phyloP scores from a whole-genome alignment of 2,113 vertebrate genomes.

The Tragelaphus strepsiceros region DNA sequence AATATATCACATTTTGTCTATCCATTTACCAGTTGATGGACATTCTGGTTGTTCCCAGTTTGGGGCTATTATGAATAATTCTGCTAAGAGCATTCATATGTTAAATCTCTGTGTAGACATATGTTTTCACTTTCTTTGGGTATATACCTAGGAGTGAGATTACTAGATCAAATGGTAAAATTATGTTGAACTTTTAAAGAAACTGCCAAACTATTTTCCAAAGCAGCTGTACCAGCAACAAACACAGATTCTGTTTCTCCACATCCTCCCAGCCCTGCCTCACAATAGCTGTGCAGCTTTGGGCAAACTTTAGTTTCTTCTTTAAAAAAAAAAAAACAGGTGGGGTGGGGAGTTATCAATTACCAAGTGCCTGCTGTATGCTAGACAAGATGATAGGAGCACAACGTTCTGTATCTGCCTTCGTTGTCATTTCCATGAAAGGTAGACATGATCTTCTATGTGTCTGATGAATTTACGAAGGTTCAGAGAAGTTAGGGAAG shows the following conservation, averaged over 20 bases:
- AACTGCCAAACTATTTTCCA: background rate
- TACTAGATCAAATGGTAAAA: background rate
- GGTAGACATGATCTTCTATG: background rate
- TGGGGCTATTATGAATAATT: background rate
- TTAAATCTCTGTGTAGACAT: background rate
- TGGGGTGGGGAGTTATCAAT: background rate
- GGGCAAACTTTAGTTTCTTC: background rate
- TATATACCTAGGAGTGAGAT: background rate
- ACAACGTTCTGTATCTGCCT: background rate
- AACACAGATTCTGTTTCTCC: background rate
- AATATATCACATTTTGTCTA: background rate
- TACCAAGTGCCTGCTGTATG: background rate
- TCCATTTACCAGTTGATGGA: background rate
- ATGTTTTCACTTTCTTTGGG: background rate
- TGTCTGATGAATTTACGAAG: background rate
- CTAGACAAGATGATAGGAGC: background rate
- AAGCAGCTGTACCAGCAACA: background rate
- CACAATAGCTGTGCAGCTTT: background rate
- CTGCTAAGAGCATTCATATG: background rate
- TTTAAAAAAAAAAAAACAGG: background rate
- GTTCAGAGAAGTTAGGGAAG: background rate
- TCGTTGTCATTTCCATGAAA: background rate
- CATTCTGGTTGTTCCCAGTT: background rate
- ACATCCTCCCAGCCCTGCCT: background rate
- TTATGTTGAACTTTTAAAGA: background rate